These are phyloP conservation scores for Percina caprodes DNA, from an alignment of 2,113 vertebrate genomes.

Conservation along the genomic window DNA sequence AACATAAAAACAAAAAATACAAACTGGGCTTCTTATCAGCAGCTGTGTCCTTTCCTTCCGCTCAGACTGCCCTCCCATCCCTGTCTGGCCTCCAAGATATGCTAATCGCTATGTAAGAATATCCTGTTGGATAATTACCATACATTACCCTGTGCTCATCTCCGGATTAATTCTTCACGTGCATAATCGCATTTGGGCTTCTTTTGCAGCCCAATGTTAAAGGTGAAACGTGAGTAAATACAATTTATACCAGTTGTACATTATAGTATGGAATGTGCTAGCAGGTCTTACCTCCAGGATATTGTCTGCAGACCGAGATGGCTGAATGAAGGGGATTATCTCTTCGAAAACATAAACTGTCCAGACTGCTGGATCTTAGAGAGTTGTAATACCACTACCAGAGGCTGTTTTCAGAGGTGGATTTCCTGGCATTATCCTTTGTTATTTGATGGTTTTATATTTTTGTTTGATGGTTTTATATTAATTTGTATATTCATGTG, in stretches of 20 bases:
- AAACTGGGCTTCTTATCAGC: slow-evolving; percentile 80
- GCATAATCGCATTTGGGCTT: slow-evolving; percentile 96
- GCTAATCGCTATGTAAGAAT: slow-evolving; percentile 96
- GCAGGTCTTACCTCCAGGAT: slow-evolving; percentile 77
- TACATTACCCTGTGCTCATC: slow-evolving; percentile 95
- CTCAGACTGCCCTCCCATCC: slow-evolving; percentile 82
- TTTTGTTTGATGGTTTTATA: slow-evolving; percentile 50
- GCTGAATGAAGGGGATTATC: slow-evolving; percentile 76
- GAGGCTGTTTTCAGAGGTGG: slow-evolving; percentile 49
- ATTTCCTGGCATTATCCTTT: slow-evolving; percentile 55
- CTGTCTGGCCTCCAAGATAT: slow-evolving; percentile 96
- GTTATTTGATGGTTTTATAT: slow-evolving; percentile 56
- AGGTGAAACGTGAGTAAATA: slow-evolving; percentile 89
- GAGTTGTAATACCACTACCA: slow-evolving; percentile 64
- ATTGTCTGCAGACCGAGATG: slow-evolving; percentile 71
- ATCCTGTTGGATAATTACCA: slow-evolving; percentile 98
- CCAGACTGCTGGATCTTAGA: slow-evolving; percentile 61
- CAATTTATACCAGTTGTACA: slow-evolving; percentile 95
- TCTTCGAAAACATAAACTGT: slow-evolving; percentile 58
- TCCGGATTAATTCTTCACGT: slow-evolving; percentile 98
- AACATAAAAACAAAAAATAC: slow-evolving; percentile 48
- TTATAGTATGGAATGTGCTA: slow-evolving; percentile 88
- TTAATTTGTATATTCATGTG: slow-evolving; percentile 40
- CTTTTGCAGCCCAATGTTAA: slow-evolving; percentile 89
- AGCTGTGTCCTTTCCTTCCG: slow-evolving; percentile 80